Percentiles rank a stretch among this genome's conserved stretches.
These are phyloP conservation scores for Aplysina aerophoba DNA, from an alignment of 37 sponge, comb jelly and placozoan species.

Conservation along the genomic window DNA sequence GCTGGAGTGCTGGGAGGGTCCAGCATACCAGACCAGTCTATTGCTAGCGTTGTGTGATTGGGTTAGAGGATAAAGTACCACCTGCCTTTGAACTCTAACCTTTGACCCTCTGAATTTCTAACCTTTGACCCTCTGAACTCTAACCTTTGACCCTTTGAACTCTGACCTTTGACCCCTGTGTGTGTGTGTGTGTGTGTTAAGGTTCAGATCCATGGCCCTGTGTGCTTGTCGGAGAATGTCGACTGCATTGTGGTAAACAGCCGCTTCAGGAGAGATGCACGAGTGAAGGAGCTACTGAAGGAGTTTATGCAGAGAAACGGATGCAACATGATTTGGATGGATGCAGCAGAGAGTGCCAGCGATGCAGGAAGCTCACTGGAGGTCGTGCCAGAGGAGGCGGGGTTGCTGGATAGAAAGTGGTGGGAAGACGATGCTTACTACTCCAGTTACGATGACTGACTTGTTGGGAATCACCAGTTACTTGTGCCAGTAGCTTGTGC, in stretches of 20 bases:
- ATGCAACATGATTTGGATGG: constrained; percentile 86
- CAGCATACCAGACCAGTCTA: too few relatives aligned
- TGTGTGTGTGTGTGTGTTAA: too few relatives aligned
- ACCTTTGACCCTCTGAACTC: not conserved
- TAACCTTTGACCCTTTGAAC: not conserved
- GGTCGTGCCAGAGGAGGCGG: not conserved
- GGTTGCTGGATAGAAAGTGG: not conserved
- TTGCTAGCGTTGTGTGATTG: too few relatives aligned
- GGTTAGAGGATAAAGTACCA: not conserved
- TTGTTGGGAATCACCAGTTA: not conserved
- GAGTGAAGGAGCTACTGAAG: constrained; percentile 48
- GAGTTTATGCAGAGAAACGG: constrained; percentile 59
- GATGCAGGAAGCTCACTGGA: not conserved
- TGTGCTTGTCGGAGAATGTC: constrained; percentile 74
- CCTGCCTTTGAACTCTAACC: too few relatives aligned
- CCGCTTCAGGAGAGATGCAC: constrained; percentile 32
- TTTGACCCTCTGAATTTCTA: not conserved
- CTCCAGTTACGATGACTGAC: constrained; percentile 10
- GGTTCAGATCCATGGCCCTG: constrained; percentile 81
- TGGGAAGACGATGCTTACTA: not conserved
- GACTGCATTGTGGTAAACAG: constrained; percentile 78
- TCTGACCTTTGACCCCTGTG: not conserved
- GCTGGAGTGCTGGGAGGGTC: too few relatives aligned
- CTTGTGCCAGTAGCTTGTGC: too few relatives aligned
- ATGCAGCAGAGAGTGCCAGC: constrained; percentile 5